phyloP scores from a whole-genome alignment of 2,113 vertebrate genomes.

The Motacilla tschutschensis region DNA sequence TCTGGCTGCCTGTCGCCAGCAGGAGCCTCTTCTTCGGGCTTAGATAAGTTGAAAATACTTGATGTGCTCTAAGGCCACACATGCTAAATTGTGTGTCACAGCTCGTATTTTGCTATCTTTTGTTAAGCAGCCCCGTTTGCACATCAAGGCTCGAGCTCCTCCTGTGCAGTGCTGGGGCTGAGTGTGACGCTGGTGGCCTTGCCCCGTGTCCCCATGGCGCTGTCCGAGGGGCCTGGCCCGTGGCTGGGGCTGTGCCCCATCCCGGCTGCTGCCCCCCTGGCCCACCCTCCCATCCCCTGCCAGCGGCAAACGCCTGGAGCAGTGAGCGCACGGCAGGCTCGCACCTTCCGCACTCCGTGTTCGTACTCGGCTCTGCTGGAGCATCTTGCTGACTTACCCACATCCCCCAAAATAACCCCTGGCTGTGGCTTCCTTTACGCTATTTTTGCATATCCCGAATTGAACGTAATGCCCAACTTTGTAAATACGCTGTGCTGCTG shows the following conservation, averaged over 20 bases:
- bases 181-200: neutral
- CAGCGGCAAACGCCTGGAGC: neutral
- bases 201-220: fast-evolving
- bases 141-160: neutral
- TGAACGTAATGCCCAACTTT: neutral
- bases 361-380: neutral
- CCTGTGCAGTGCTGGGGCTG: neutral
- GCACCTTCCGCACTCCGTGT: neutral
- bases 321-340: no score
- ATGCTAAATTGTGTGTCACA: neutral
- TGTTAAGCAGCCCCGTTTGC: neutral
- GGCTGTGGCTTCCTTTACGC: fast-evolving
- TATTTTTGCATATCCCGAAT: neutral
- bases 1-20: neutral
- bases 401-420: neutral
- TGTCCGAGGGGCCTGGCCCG: fast-evolving
- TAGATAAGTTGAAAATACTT: neutral
- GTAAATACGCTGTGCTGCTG: neutral
- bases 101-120: fast-evolving
- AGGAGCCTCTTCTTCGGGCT: neutral
- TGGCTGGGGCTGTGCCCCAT: neutral
- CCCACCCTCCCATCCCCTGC: neutral
- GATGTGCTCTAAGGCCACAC: neutral
- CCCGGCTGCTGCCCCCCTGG: neutral
- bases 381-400: neutral